Evolutionary conservation across 2,113 vertebrate genomes (phyloP).

Genomic region (Mungos mungo): DNA sequence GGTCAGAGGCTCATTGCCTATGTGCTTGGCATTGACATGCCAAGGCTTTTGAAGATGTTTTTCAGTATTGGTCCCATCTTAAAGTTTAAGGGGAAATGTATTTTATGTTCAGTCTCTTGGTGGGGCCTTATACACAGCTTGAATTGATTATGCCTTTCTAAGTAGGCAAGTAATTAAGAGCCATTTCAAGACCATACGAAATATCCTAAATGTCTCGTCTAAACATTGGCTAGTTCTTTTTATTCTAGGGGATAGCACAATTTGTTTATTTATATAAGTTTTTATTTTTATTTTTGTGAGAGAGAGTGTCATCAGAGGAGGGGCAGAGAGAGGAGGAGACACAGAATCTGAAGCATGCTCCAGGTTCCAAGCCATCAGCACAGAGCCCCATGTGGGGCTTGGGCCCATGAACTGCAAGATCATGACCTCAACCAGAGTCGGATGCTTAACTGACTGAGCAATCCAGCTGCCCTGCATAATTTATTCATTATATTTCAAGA

Average conservation of each 20-base stretch:
- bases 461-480: too few species aligned
- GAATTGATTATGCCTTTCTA: constrained; percentile 13
- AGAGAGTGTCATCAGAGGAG: too few species aligned
- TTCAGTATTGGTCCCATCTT: not conserved
- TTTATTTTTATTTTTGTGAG: too few species aligned
- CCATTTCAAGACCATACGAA: not conserved
- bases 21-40: not conserved
- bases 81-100: constrained; percentile 22
- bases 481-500: not conserved
- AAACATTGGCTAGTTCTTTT: not conserved
- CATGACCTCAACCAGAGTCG: too few species aligned
- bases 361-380: too few species aligned
- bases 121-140: not conserved
- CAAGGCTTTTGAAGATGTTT: constrained; percentile 34
- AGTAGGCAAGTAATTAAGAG: constrained; percentile 12
- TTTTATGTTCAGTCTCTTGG: constrained; percentile 17
- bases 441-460: too few species aligned
- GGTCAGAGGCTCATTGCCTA: not conserved
- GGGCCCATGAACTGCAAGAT: too few species aligned
- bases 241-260: not conserved
- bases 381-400: too few species aligned
- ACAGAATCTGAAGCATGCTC: too few species aligned
- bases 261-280: not conserved
- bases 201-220: not conserved
- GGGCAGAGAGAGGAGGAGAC: too few species aligned